phyloP scores from a whole-genome alignment of 1,140 invertebrate genomes.

The Drosophila pruinosa region DNA sequence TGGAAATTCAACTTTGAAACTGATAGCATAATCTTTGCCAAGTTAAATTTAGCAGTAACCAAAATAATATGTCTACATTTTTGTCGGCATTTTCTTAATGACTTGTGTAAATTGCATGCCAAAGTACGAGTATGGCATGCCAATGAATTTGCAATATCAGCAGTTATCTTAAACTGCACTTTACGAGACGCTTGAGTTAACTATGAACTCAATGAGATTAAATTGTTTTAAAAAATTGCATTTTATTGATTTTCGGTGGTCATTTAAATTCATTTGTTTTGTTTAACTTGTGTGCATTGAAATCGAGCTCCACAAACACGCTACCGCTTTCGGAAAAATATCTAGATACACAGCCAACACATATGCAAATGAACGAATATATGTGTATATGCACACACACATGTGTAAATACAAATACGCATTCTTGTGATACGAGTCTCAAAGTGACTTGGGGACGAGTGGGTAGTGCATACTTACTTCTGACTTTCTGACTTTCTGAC shows the following conservation, averaged over 20 bases:
- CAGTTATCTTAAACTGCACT: not conserved
- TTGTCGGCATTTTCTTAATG: not conserved
- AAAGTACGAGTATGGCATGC: not conserved
- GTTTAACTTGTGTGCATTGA: conserved; percentile 15
- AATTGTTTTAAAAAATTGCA: conserved; percentile 2
- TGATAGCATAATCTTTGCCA: conserved; percentile 1
- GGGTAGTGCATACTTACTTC: conserved; percentile 16
- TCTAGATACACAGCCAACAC: conserved; percentile 14
- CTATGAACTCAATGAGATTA: not conserved
- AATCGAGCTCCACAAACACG: not conserved
- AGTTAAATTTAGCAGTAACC: not conserved
- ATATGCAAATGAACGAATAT: not conserved
- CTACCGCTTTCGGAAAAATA: conserved; percentile 15
- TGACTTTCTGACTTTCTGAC: conserved; percentile 10
- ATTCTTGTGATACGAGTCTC: conserved; percentile 45
- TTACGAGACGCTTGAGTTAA: conserved; percentile 1
- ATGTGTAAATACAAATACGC: not conserved
- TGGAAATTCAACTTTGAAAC: not conserved
- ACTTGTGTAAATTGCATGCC: not conserved
- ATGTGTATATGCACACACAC: not conserved
- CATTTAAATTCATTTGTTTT: conserved; percentile 24
- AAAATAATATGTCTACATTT: not conserved
- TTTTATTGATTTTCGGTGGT: conserved; percentile 7
- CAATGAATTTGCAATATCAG: not conserved
- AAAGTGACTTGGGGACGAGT: conserved; percentile 19